Percentiles rank a stretch among this genome's conserved stretches.
Evolutionary conservation across 2,888 invertebrate species (phyloP).

Genomic region (Trimorus sp.): DNA sequence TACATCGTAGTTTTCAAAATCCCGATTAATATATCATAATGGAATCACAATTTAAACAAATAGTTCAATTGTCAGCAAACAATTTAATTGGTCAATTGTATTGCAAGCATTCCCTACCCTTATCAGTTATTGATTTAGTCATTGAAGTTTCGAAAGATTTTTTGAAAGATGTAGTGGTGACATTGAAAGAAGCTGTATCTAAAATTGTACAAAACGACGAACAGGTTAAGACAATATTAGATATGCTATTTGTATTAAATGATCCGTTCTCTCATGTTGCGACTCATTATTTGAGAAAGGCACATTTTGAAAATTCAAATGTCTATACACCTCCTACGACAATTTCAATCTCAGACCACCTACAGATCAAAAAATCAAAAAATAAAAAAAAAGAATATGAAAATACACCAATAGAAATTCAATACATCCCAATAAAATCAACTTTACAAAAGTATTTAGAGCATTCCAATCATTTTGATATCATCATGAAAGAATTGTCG

Average conservation of each 20-base stretch:
- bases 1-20: too few species aligned
- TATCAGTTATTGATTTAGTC: neutral
- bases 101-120: neutral
- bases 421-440: constrained; percentile 3
- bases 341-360: neutral
- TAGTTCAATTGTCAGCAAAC: neutral
- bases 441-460: neutral
- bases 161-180: neutral
- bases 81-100: constrained; percentile 7
- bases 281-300: neutral
- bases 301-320: neutral
- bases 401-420: neutral
- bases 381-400: constrained; percentile 5
- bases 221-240: neutral
- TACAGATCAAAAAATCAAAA: neutral
- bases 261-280: constrained; percentile 1
- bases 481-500: neutral
- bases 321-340: neutral
- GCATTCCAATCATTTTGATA: neutral
- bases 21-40: neutral
- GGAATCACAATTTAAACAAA: neutral
- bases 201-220: neutral
- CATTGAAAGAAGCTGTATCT: neutral
- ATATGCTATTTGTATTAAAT: neutral
- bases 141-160: neutral